Evolutionary conservation across 2,888 invertebrate species (phyloP).

Genomic region (Biston stratarius): DNA sequence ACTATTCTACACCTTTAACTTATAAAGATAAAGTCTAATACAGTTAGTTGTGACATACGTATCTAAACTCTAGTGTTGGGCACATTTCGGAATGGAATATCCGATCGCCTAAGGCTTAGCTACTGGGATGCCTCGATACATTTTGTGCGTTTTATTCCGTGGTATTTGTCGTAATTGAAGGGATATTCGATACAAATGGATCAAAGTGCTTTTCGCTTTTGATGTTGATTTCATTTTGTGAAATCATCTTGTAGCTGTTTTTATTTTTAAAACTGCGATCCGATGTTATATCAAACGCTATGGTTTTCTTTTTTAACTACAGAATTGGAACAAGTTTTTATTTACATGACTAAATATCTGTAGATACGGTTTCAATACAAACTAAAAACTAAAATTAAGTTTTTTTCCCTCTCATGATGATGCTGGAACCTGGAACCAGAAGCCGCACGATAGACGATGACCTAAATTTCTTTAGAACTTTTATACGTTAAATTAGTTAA

Average conservation of each 20-base stretch:
- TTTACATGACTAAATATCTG: too few relatives aligned
- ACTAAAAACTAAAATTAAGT: too few relatives aligned
- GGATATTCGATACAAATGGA: conserved; percentile 40
- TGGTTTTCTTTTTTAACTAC: background rate
- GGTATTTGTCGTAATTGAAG: conserved; percentile 41
- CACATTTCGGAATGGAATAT: conserved; percentile 38
- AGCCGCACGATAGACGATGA: conserved; percentile 34
- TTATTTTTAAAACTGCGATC: background rate
- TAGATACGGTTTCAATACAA: too few relatives aligned
- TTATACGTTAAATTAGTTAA: conserved; percentile 34
- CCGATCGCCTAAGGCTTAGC: conserved; percentile 43
- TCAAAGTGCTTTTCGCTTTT: conserved; percentile 40
- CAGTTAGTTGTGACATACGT: conserved; percentile 38
- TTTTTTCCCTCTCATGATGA: background rate
- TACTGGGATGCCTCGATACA: conserved; percentile 29
- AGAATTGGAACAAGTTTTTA: too few relatives aligned
- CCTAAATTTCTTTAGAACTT: conserved; percentile 37
- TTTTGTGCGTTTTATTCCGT: conserved; percentile 38
- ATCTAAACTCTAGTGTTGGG: conserved; percentile 46
- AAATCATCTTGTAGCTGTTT: background rate
- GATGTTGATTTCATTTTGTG: conserved; percentile 22
- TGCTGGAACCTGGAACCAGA: conserved; percentile 36
- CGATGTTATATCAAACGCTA: too few relatives aligned
- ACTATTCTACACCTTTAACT: conserved; percentile 15
- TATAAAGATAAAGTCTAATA: conserved; percentile 26